Conservation (phyloP, 2,113 vertebrate species). For the Epinephelus cyanopodus region DNA sequence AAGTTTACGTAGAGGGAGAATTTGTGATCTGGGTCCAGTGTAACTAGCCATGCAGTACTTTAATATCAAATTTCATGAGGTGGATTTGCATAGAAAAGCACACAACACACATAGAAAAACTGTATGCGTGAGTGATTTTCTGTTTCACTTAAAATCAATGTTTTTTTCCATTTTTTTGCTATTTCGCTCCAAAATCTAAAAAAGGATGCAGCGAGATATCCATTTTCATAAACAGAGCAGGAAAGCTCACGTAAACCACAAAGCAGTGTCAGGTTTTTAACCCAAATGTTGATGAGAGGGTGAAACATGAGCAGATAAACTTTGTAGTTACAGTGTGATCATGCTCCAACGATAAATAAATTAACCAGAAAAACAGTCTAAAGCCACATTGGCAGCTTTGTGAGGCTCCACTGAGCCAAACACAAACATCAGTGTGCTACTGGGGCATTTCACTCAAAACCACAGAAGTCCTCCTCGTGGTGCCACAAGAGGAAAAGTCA, state of each 20-base stretch:
- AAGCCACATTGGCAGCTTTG: neutral
- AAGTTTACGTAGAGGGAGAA: conserved; percentile 40
- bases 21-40: conserved; percentile 49
- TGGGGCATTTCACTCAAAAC: neutral
- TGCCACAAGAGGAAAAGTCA: neutral
- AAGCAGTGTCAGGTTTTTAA: neutral
- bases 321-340: neutral
- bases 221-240: neutral
- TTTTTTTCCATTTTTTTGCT: neutral
- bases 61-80: conserved; percentile 36
- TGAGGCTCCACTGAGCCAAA: neutral
- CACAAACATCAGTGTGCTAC: neutral
- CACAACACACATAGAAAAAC: neutral
- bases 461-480: neutral
- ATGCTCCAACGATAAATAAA: neutral
- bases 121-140: neutral
- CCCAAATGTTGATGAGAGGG: neutral
- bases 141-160: neutral
- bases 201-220: neutral
- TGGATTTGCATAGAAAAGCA: neutral
- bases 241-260: neutral
- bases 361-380: neutral
- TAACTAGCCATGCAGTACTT: conserved; percentile 39
- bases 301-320: neutral
- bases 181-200: conserved; percentile 21